Conservation (phyloP, 2,113 vertebrate species). For the Pangasianodon hypophthalmus region DNA sequence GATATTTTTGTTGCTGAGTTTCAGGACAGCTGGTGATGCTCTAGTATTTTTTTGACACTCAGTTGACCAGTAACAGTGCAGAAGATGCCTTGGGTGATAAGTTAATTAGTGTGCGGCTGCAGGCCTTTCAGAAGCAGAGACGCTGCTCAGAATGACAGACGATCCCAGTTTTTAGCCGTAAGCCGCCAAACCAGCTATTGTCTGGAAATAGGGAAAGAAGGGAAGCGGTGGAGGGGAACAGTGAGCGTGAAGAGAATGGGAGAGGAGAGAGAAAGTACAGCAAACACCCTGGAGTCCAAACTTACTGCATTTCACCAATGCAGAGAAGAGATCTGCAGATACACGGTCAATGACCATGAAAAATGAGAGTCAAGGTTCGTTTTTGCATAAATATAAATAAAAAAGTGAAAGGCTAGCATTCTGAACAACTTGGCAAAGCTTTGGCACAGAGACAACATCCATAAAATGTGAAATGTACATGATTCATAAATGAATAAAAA, state of each 20-base stretch:
- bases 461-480: neutral
- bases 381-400: neutral
- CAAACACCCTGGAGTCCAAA: constrained; percentile 9
- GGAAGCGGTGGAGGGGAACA: constrained; percentile 3
- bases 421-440: neutral
- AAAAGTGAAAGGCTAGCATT: neutral
- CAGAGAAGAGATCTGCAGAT: constrained; percentile 13
- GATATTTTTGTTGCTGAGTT: neutral
- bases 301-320: neutral
- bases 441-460: neutral
- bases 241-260: neutral
- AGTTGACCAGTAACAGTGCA: neutral
- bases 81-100: constrained; percentile 10
- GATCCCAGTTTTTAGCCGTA: constrained; percentile 9
- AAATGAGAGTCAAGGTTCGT: neutral
- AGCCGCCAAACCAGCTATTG: neutral
- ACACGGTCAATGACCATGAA: neutral
- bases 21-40: neutral
- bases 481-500: constrained; percentile 1
- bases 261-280: neutral
- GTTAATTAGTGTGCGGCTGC: neutral
- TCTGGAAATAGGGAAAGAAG: too few species aligned
- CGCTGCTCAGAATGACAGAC: constrained; percentile 21
- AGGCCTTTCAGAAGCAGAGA: constrained; percentile 19
- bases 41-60: neutral